phyloP scores from a whole-genome alignment of 2,797 vertebrate species.

The Perodicticus potto region DNA sequence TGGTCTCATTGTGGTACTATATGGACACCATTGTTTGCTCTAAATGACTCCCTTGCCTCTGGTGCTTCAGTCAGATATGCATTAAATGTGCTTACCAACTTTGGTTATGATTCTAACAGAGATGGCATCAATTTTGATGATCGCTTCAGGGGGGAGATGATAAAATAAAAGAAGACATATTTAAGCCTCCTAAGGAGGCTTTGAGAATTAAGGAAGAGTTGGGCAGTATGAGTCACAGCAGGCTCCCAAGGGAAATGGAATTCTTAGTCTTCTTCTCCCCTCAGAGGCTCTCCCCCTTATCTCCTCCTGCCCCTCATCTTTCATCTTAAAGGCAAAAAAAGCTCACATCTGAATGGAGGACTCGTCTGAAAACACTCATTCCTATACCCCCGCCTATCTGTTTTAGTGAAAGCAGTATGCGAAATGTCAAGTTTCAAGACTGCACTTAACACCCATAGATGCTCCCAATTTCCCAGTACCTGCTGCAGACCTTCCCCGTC shows the following conservation, averaged over 20 bases:
- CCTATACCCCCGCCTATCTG: background rate
- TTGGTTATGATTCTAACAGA: background rate
- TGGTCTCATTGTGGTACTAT: background rate
- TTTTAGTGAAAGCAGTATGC: background rate
- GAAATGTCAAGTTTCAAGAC: background rate
- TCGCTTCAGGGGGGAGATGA: background rate
- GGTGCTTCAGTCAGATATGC: background rate
- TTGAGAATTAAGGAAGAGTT: background rate
- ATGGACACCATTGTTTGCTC: background rate
- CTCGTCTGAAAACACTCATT: background rate
- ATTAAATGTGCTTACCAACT: background rate
- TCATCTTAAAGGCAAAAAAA: constrained; percentile 19
- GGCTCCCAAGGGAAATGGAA: background rate
- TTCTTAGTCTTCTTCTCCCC: background rate
- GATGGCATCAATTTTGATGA: background rate
- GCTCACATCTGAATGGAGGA: background rate
- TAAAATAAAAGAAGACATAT: background rate
- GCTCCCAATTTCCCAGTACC: background rate
- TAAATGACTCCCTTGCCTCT: background rate
- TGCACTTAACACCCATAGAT: background rate
- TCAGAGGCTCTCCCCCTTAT: background rate
- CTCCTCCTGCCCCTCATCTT: background rate
- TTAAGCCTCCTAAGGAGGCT: background rate
- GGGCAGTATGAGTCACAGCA: background rate
- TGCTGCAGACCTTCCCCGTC: background rate